Base-by-base conservation (phyloP, 2,797 vertebrate species). In the Platalea minor region DNA sequence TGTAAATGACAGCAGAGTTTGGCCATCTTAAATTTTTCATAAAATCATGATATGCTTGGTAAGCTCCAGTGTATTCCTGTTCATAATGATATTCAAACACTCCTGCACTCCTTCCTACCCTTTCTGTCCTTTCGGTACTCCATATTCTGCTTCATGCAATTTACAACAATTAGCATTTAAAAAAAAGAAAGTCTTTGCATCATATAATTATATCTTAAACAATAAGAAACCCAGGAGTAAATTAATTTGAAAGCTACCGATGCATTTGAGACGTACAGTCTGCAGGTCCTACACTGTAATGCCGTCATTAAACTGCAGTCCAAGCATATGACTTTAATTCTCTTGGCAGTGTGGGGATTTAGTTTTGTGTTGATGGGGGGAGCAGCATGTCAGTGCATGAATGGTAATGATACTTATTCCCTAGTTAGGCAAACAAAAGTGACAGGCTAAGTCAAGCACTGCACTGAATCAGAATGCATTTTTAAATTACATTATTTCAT, bases 341-440 rank as follows among this genome's bases (percentile, higher is more conserved):
- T 93, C 89, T 84, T 84, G 61, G 72, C 75, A 95, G 56, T 57
- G 46, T 76, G 63, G 37, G 74, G 56, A 91, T 95, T 93, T 79
- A 76, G 89, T 75, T 96, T 91, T 91, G 65, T 91, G 88, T 94
- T 96, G 96, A 85, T 51, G 87, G 43, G 29, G 43, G 50, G 46
- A 96, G 48, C 70, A 91, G 75, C 67, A 79, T 72, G 76, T 82
- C 85, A 91, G 82, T 91, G 70, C 48, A 56, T 67, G 68, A 91
- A 77, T 86, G 80, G 79, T 95, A 96, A 95, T 96, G 88, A 95
- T 96, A 87, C 48, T 86, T 93, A 91, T 89, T 96, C 75, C 85
- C 79, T 85, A 74, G 79, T 85, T 85, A 93, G 79, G 51, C 54
- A 95, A 96, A 92, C 60, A 95, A 90, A 95, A 97, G 91, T 89